Evolutionary conservation across 2,113 vertebrate species (phyloP), one percentile per base, ranked within the genome.

Genomic region (Synodontis membranacea): DNA sequence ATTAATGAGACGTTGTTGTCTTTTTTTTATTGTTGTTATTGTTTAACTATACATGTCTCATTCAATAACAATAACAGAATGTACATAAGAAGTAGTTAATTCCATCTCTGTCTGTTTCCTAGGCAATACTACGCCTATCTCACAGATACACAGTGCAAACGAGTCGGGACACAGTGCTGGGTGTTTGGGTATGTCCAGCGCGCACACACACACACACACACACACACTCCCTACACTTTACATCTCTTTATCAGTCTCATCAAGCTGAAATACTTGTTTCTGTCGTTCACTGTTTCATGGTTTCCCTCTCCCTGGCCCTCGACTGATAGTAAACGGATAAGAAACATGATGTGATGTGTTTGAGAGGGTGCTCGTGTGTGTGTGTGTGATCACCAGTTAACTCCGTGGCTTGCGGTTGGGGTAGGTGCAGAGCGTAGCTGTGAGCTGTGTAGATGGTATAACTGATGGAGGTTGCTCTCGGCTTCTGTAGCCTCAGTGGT

Each of bases 131-230:
- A 98, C 3, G 97, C 96, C 0, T 99, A 99, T 91, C 95, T 99
- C 92, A 99, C 97, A 10, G 98, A 99, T 86, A 97, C 97, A 0
- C 97, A 97, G 90, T 99, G 98, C 93, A 99, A 98, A 89, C 95
- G 97, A 2, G 97, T 99, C 17, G 98, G 98, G 60, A 98, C 97
- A 5, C 98, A 99, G 92, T 99, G 98, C 94, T 99, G 98, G 98
- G 97, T 99, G 76, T 99, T 99, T 2, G 97, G 97, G 98, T 99
- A 90, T 97, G 97, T 96, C 46, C 42, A 5, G 9, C 34, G 4
- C 44, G 21, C 44, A 52, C 11, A 39, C 58, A 66, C 68, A n/a
- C 62, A 56, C 25, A 39, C 37, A 37, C n/a, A 80, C 5, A 58
- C 25, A 39, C 23, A 76, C 74, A 76, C 15, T 19, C 8, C 19